Evolutionary conservation across 1,140 invertebrate species (phyloP).

Genomic region (Arion vulgaris): DNA sequence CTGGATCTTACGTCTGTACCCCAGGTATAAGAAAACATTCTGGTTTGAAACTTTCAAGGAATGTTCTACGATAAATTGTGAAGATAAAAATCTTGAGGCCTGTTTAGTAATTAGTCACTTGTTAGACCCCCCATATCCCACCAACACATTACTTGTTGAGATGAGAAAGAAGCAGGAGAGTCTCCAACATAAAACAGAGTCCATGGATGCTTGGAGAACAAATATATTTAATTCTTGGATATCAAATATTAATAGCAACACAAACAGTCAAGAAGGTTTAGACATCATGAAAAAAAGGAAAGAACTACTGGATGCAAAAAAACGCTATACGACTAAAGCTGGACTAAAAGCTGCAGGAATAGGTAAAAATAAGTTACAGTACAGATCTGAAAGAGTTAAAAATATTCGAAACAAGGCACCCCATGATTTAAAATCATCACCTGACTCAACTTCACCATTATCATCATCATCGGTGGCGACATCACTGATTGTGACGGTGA

Average conservation of each 20-base stretch:
- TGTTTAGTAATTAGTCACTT: conserved; percentile 27
- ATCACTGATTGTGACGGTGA: background rate
- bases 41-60: background rate
- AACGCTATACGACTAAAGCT: background rate
- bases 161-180: background rate
- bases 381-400: background rate
- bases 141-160: background rate
- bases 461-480: too few relatives aligned
- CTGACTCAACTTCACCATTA: background rate
- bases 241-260: conserved; percentile 2
- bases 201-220: background rate
- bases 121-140: conserved; percentile 29
- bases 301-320: background rate
- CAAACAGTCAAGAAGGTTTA: background rate
- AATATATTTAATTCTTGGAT: conserved; percentile 15
- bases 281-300: too few relatives aligned
- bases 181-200: background rate
- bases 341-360: background rate
- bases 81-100: background rate
- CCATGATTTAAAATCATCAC: background rate
- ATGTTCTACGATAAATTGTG: conserved; percentile 20
- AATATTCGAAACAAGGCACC: background rate
- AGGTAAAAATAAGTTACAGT: background rate
- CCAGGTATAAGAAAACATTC: conserved; percentile 1
- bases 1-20: conserved; percentile 5